phyloP scores from a whole-genome alignment of 2,888 invertebrate genomes.

The Nemurella pictetii region DNA sequence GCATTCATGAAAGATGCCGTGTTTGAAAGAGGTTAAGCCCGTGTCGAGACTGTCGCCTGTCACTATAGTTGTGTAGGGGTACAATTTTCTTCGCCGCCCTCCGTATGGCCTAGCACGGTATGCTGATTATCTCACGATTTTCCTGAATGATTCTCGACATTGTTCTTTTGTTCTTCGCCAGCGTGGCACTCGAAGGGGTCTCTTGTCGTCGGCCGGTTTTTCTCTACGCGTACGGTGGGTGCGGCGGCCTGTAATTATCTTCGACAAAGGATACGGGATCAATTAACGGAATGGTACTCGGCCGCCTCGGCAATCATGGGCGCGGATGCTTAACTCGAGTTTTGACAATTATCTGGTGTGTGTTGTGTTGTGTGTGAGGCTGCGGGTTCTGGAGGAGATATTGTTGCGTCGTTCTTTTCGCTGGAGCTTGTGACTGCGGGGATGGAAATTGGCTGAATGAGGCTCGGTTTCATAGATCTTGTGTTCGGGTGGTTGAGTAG shows the following conservation, averaged over 20 bases:
- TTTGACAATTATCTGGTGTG: neutral
- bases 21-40: neutral
- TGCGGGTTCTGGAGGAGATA: neutral
- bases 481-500: neutral
- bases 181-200: neutral
- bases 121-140: no score
- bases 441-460: neutral
- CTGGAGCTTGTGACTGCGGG: neutral
- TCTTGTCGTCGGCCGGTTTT: neutral
- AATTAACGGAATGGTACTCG: neutral
- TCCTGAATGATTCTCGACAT: neutral
- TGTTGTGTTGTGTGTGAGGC: neutral
- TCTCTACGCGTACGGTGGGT: neutral
- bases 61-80: neutral
- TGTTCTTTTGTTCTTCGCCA: neutral
- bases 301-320: neutral
- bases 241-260: neutral
- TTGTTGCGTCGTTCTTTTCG: neutral
- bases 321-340: neutral
- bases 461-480: neutral
- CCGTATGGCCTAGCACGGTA: no score
- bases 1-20: neutral
- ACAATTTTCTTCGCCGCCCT: neutral
- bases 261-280: neutral
- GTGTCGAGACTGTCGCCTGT: neutral